Evolutionary conservation across 2,888 invertebrate species (phyloP).

Genomic region (Pterobdella sp.): DNA sequence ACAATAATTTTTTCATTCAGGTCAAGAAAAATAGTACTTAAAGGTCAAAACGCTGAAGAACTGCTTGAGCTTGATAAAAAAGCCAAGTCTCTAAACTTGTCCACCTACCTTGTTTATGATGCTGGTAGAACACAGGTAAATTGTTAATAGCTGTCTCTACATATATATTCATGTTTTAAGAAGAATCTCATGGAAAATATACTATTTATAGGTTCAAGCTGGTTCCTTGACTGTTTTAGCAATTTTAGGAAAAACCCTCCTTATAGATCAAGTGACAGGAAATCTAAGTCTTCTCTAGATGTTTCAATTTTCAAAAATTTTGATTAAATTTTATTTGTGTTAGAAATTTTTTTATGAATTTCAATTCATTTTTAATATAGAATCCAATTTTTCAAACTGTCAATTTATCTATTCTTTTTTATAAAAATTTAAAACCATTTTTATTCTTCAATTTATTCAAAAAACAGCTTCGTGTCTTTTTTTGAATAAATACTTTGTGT

Average conservation of each 20-base stretch:
- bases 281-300: conserved; percentile 41
- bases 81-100: conserved; percentile 49
- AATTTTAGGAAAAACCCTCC: conserved; percentile 50
- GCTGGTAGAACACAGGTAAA: conserved; percentile 55
- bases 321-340: too few relatives aligned
- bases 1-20: conserved; percentile 40
- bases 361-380: too few relatives aligned
- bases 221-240: conserved; percentile 53
- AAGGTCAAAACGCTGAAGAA: conserved; percentile 52
- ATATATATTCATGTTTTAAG: background rate
- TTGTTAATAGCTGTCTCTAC: background rate
- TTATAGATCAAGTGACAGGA: conserved; percentile 52
- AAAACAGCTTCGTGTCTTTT: too few relatives aligned
- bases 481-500: too few relatives aligned
- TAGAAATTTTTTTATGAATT: too few relatives aligned
- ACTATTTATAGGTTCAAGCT: conserved; percentile 45
- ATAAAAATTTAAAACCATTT: too few relatives aligned
- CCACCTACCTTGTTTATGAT: conserved; percentile 54
- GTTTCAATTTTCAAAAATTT: too few relatives aligned
- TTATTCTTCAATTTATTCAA: too few relatives aligned
- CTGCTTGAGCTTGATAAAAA: conserved; percentile 51
- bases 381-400: too few relatives aligned
- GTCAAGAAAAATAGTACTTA: conserved; percentile 53
- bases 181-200: background rate
- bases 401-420: too few relatives aligned